phyloP scores from a whole-genome alignment of 2,888 invertebrate genomes.

The Hypena proboscidalis region DNA sequence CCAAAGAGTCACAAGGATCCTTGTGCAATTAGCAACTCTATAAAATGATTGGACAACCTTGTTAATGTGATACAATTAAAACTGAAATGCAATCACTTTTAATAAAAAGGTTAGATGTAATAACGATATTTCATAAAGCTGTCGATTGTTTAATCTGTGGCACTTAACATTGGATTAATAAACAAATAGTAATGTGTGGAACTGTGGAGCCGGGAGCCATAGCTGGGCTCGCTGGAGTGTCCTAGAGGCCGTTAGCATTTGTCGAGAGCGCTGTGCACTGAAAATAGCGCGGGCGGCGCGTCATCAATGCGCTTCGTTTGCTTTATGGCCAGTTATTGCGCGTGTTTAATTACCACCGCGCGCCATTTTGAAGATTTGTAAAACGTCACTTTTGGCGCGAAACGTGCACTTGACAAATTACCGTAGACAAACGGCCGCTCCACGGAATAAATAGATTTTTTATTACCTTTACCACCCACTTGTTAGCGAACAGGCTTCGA shows the following conservation, averaged over 20 bases:
- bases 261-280: constrained; percentile 76
- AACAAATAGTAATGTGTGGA: constrained; percentile 37
- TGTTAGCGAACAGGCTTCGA: constrained; percentile 32
- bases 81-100: constrained; percentile 20
- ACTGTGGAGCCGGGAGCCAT: constrained; percentile 25
- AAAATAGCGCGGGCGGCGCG: constrained; percentile 76
- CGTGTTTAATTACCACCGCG: constrained; percentile 75
- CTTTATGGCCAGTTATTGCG: constrained; percentile 80
- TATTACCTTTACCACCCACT: constrained; percentile 32
- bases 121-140: constrained; percentile 24
- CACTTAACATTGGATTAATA: constrained; percentile 32
- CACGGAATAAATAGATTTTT: constrained; percentile 39
- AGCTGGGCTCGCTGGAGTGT: constrained; percentile 64
- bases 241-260: constrained; percentile 85
- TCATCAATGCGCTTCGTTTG: constrained; percentile 77
- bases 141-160: constrained; percentile 24
- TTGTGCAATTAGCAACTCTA: neutral
- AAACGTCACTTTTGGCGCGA: constrained; percentile 76
- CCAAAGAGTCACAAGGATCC: too few species aligned
- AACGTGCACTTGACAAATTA: constrained; percentile 67
- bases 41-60: constrained; percentile 15
- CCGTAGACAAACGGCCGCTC: constrained; percentile 45
- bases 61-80: constrained; percentile 11
- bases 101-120: constrained; percentile 21
- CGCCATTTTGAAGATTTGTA: constrained; percentile 78